phyloP scores from a whole-genome alignment of 2,797 vertebrate species.

The Hydrolagus colliei region DNA sequence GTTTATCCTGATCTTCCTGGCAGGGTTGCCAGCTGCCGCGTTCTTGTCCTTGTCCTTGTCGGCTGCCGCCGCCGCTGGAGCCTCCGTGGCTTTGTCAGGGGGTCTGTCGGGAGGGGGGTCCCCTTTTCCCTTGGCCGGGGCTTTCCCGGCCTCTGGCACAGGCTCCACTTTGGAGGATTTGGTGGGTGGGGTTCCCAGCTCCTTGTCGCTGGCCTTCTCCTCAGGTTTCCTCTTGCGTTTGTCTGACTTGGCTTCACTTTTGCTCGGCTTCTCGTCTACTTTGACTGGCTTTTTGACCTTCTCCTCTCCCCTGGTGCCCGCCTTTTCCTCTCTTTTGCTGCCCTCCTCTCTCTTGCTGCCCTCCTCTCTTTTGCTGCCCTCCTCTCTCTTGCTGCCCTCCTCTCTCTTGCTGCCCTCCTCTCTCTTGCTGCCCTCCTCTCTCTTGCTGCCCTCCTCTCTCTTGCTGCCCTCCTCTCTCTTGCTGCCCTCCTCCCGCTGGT shows the following conservation, averaged over 20 bases:
- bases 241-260: conserved; percentile 63
- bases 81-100: conserved; percentile 57
- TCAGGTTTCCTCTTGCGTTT: conserved; percentile 70
- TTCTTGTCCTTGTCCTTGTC: conserved; percentile 64
- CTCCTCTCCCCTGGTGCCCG: not conserved
- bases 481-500: conserved; percentile 56
- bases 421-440: conserved; percentile 54
- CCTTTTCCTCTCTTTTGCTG: conserved; percentile 49
- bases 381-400: conserved; percentile 63
- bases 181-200: conserved; percentile 48
- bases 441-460: conserved; percentile 53
- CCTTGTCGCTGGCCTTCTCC: conserved; percentile 58
- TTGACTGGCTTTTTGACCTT: conserved; percentile 41
- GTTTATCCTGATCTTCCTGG: conserved; percentile 90
- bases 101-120: conserved; percentile 56
- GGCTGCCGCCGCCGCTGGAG: conserved; percentile 45
- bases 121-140: conserved; percentile 56
- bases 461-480: conserved; percentile 61
- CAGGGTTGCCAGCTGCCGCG: conserved; percentile 54
- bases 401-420: conserved; percentile 52
- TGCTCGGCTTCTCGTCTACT: conserved; percentile 38
- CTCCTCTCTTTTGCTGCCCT: conserved; percentile 55
- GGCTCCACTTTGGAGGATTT: conserved; percentile 56
- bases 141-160: conserved; percentile 50
- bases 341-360: conserved; percentile 59